Conservation (phyloP, 2,113 vertebrate species). For the Poeciliopsis prolifica region DNA sequence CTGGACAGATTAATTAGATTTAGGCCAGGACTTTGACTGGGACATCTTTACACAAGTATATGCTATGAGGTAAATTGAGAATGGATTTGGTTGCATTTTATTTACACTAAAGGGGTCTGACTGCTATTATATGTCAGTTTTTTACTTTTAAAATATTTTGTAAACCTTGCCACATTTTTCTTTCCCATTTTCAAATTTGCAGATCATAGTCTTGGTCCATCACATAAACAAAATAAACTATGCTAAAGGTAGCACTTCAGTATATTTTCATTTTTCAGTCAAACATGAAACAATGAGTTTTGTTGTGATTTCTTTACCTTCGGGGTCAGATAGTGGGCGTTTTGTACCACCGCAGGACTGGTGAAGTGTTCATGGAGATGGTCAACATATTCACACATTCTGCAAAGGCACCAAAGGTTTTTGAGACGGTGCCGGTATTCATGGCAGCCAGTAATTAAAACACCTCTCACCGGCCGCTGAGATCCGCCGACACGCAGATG, state of each 20-base stretch:
- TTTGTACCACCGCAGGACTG: conserved; percentile 80
- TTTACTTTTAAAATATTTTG: too few relatives aligned
- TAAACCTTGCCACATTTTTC: too few relatives aligned
- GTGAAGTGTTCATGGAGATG: conserved; percentile 88
- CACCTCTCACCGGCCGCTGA: conserved; percentile 74
- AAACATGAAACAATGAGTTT: not conserved
- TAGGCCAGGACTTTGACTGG: too few relatives aligned
- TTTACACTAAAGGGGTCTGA: too few relatives aligned
- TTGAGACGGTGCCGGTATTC: not conserved
- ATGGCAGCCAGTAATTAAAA: not conserved
- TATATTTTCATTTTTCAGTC: not conserved
- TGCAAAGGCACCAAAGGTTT: conserved; percentile 42
- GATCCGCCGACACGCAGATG: conserved; percentile 76
- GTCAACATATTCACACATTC: conserved; percentile 89
- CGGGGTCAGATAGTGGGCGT: conserved; percentile 84
- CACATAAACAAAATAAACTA: not conserved
- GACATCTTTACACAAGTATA: too few relatives aligned
- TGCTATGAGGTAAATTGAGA: too few relatives aligned
- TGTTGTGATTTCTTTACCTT: conserved; percentile 65
- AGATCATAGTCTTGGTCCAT: not conserved
- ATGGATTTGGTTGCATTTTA: too few relatives aligned
- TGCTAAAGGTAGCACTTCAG: not conserved
- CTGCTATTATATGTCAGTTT: too few relatives aligned
- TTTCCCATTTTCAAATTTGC: not conserved
- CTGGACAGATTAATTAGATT: too few relatives aligned